phyloP scores from a whole-genome alignment of 2,797 vertebrate species.

The Poecilia gillii region DNA sequence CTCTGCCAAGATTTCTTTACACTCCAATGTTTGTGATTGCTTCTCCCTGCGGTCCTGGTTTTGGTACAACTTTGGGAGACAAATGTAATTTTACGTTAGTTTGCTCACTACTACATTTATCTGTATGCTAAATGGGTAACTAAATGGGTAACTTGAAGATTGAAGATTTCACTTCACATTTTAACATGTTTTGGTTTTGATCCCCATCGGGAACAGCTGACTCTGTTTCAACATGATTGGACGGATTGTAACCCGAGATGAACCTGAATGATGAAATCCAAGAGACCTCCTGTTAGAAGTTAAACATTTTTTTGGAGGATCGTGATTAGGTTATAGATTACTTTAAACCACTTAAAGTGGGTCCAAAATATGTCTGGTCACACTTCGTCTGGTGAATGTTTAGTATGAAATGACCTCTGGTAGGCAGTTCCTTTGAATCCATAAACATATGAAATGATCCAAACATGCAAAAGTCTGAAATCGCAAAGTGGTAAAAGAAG shows the following conservation, averaged over 20 bases:
- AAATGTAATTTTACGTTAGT: neutral
- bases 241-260: neutral
- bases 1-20: neutral
- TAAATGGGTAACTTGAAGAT: too few relatives aligned
- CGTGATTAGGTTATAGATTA: neutral
- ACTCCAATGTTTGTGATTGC: neutral
- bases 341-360: neutral
- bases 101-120: neutral
- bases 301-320: neutral
- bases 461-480: neutral
- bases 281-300: neutral
- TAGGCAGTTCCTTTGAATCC: neutral
- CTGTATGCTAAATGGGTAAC: neutral
- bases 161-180: neutral
- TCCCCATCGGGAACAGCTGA: neutral
- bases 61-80: neutral
- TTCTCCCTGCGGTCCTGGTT: neutral
- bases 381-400: neutral
- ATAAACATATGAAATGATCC: neutral
- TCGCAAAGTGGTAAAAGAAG: neutral
- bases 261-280: neutral
- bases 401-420: neutral
- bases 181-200: neutral
- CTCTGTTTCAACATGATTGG: neutral
- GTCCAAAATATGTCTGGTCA: neutral